Evolutionary conservation across 2,113 vertebrate genomes (phyloP), one percentile per base, ranked within the genome.

Genomic region (Cygnus atratus): DNA sequence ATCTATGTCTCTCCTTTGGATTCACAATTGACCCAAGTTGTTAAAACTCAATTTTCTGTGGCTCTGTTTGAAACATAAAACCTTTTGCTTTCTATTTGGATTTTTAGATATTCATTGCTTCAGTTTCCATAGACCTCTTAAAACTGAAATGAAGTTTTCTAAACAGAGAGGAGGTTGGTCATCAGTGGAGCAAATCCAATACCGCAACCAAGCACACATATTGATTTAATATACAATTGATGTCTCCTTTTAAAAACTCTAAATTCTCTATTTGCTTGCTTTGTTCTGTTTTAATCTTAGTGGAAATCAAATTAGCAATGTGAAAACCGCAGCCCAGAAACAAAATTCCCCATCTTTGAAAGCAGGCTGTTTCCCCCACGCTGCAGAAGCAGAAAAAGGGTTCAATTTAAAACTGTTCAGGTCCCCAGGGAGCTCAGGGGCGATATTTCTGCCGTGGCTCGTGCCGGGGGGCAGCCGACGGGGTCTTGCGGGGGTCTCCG

Each of bases 91-190:
- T 26, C 46, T 55, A 11, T 39, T 77, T 44, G 39, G 46, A 39
- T 55, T 70, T 86, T 54, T 46, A 24, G 68, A 80, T 84, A 63
- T 77, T 72, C n/a, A 57, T 63, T 84, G 11, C 13, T 67, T 43
- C 6, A 73, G 66, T 19, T 91, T 91, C 33, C 54, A 48, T 1
- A 46, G 21, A 21, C 43, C 4, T 29, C 74, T 93, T 86, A 57
- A 79, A 91, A 84, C 9, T 22, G 37, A 87, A 90, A 84, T 24
- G n/a, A 81, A 93, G 26, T 33, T 57, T 33, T 88, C 13, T 58
- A 58, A 87, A 54, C 6, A 46, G 33, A 4, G 13, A 84, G 22
- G 10, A 90, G 7, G 7, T 44, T 75, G 66, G 19, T 92, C 5
- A 0, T 84, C 66, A 91, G 73, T 26, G n/a, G 24, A 89, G 31